These are phyloP conservation scores for Astropecten irregularis DNA, from an alignment of 53 echinoderm and acorn worm genomes.

Conservation along the genomic window DNA sequence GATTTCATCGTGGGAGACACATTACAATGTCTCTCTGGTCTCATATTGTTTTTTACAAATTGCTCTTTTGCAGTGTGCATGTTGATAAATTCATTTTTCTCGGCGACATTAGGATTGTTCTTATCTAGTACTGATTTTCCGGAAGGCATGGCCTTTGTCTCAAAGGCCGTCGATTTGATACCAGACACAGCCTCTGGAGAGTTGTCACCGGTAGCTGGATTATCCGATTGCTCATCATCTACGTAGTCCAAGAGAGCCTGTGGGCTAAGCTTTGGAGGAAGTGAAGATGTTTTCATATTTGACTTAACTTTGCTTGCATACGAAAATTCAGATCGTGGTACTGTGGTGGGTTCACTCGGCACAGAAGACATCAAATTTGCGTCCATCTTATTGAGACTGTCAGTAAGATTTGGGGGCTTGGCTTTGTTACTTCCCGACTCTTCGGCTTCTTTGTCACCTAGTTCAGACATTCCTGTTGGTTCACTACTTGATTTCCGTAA, in stretches of 20 bases:
- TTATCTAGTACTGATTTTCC: constrained; percentile 43
- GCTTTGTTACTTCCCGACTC: background rate
- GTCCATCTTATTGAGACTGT: constrained; percentile 22
- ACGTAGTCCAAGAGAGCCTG: constrained; percentile 33
- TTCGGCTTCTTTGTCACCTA: constrained; percentile 46
- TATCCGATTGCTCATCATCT: constrained; percentile 45
- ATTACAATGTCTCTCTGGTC: constrained; percentile 15
- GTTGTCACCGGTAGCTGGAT: constrained; percentile 41
- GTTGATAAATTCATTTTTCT: background rate
- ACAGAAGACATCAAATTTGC: background rate
- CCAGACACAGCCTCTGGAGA: constrained; percentile 14
- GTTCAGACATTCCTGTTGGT: constrained; percentile 49
- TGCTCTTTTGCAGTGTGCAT: constrained; percentile 41
- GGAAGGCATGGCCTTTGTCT: constrained; percentile 11
- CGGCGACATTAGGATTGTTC: background rate
- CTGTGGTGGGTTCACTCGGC: constrained; percentile 1
- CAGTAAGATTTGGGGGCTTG: constrained; percentile 30
- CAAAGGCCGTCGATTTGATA: constrained; percentile 2
- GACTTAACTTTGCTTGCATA: constrained; percentile 62
- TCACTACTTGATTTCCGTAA: constrained; percentile 60
- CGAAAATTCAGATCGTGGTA: constrained; percentile 39
- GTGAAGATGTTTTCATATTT: constrained; percentile 31
- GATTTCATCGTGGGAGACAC: background rate
- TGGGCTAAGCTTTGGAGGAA: constrained; percentile 2
- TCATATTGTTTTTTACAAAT: constrained; percentile 5